Evolutionary conservation across 2,113 vertebrate genomes (phyloP).

Genomic region (Thinocorus orbignyianus): DNA sequence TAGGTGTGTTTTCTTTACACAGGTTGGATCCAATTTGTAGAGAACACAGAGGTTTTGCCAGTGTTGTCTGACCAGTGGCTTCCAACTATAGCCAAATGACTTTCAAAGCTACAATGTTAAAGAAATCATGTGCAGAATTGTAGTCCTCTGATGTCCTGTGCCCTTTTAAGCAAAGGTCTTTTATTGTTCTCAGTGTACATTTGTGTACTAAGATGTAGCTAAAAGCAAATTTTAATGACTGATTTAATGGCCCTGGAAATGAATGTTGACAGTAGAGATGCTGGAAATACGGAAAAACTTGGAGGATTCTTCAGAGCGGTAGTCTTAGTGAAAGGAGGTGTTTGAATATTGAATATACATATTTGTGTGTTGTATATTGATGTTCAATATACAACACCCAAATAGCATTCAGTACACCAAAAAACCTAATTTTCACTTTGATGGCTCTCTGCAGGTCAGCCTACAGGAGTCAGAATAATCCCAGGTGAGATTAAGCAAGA

Average conservation of each 20-base stretch:
- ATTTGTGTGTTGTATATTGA: no score
- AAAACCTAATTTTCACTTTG: background rate
- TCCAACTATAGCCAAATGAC: background rate
- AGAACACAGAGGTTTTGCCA: background rate
- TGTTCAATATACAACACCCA: background rate
- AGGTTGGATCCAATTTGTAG: background rate
- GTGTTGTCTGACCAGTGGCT: background rate
- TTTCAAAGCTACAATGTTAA: background rate
- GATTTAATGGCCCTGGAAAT: background rate
- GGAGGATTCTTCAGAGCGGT: background rate
- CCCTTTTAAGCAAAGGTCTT: background rate
- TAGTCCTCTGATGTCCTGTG: background rate
- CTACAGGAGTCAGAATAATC: constrained; percentile 10
- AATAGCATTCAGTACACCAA: background rate
- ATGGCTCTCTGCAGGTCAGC: background rate
- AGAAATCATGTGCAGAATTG: background rate
- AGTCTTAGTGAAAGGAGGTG: background rate
- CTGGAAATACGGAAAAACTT: background rate
- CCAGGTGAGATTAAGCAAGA: constrained; percentile 9
- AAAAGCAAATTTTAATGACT: constrained; percentile 5
- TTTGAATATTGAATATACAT: background rate
- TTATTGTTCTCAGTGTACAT: background rate
- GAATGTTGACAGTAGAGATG: background rate
- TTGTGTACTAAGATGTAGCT: background rate
- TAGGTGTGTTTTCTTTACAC: background rate